Conservation (phyloP, 2,797 vertebrate genomes). For the Pseudochromis fuscus region DNA sequence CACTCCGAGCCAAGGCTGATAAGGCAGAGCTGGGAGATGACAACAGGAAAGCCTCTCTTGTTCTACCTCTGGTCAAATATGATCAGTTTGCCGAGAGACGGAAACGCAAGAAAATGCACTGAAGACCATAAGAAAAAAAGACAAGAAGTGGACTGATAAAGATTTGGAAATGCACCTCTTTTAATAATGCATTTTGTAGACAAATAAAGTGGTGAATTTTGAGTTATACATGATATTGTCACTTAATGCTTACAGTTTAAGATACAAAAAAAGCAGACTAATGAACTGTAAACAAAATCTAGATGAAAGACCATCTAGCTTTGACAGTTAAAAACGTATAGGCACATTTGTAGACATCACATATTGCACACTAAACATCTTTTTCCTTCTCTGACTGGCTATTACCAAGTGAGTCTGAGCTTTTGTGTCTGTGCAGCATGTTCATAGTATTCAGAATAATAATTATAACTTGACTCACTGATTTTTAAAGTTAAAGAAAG, state of each 20-base stretch:
- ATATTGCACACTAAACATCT: constrained; percentile 77
- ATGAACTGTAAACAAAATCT: constrained; percentile 60
- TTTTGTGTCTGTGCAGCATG: not conserved
- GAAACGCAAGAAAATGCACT: constrained; percentile 89
- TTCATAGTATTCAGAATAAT: constrained; percentile 9
- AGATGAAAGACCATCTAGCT: constrained; percentile 60
- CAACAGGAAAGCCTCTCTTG: constrained; percentile 86
- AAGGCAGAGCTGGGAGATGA: constrained; percentile 58
- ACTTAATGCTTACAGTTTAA: constrained; percentile 37
- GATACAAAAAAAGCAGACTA: constrained; percentile 44
- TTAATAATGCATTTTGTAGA: constrained; percentile 67
- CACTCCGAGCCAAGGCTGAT: constrained; percentile 30
- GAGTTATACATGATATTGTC: constrained; percentile 19
- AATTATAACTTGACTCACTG: not conserved
- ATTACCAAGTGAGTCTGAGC: constrained; percentile 33
- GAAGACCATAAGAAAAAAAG: constrained; percentile 13
- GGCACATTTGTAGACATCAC: constrained; percentile 81
- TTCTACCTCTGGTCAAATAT: constrained; percentile 87
- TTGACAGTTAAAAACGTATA: constrained; percentile 62
- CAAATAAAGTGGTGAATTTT: constrained; percentile 68
- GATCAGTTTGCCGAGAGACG: constrained; percentile 60
- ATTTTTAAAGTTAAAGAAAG: constrained; percentile 5
- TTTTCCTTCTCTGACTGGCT: constrained; percentile 32
- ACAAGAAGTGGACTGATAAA: not conserved
- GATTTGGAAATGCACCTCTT: constrained; percentile 33